Base-by-base conservation (phyloP, 2,888 invertebrate genomes). In the Hydropsyche betteni region DNA sequence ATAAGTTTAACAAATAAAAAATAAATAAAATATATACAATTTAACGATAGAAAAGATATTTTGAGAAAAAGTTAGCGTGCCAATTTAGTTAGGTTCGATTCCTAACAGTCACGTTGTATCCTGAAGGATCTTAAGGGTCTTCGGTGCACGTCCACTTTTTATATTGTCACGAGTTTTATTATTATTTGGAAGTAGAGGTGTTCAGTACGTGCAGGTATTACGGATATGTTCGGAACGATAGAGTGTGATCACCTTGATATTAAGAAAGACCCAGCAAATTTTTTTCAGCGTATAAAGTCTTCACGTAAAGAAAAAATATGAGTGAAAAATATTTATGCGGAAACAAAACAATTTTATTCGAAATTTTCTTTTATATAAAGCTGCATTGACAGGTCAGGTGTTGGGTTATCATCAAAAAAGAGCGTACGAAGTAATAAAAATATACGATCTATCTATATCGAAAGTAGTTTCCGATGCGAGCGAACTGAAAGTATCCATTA, bases 101-200 rank as follows among this genome's bases (percentile, higher is more conserved):
- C 58, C 16, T 58, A 58, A 14, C n/a, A 53, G 53, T 53, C 16
- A 53, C 53, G 58, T 16, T 24, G 16, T 36, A 53, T 36, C 51
- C 69, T 16, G 8, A 24, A 53, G 51, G n/a, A 36, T 33, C 55
- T 24, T 16, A 44, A 69, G 33, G 44, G 33, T 51, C 34, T 68
- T 16, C 52, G 52, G 36, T 68, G 77, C 77, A 77, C 77, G 77
- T 77, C 74, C 77, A 74, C 61, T 77, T 77, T 77, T 77, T 77
- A 77, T 77, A 75, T 77, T 74, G 75, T 75, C 77, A 77, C 77
- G 75, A 75, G 52, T 75, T 72, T 70, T 77, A 77, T 77, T 77
- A 77, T 77, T 77, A 77, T 77, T 75, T 73, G 68, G 69, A 7
- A 73, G 69, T 77, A 73, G 73, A 53, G 52, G 68, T 68, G 68